Base-by-base conservation (phyloP, 2,113 vertebrate species). In the Oryzias woworae region DNA sequence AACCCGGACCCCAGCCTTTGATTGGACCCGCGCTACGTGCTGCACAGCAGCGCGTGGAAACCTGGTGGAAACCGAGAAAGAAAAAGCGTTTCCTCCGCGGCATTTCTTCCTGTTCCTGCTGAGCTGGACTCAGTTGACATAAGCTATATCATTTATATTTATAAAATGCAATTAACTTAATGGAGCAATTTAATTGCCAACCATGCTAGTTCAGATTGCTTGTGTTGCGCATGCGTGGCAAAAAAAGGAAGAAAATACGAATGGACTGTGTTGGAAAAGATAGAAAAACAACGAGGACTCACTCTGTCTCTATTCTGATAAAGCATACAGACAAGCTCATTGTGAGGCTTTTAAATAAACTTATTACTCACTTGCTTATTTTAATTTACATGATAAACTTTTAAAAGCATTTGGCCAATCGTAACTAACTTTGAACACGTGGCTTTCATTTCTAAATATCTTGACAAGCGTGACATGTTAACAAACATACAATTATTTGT, bases 171-270 rank as follows among this genome's bases (percentile, higher is more conserved):
- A 64, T 46, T 53, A 46, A 18, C 45, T 60, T 86, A 82, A 83
- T 86, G 71, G 73, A 59, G 20, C 56, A 26, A 44, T 87, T 84
- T 85, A 88, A 89, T 90, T 89, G 80, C 76, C 58, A 68, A 64
- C 81, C 75, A 69, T 70, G 68, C 59, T 50, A 45, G 61, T 48
- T 45, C 58, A 79, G 81, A 89, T 88, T 87, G 81, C 54, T 52
- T 23, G 46, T 42, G 13, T 0, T 86, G 87, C 90, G 92, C 88
- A 0, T 75, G 92, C 90, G 90, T 80, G 23, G 45, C 49, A 58
- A 66, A 62, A 58, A 71, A 65, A 68, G 44, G 20, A 41, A 66
- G 76, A 57, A 62, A 73, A 75, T 66, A 73, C 69, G 85, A 83
- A 83, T 52, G 69, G 82, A 75, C 20, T 67, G 69, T 59, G 14